Conservation (phyloP, 1,140 invertebrate species). For the Drosophila aff. region DNA sequence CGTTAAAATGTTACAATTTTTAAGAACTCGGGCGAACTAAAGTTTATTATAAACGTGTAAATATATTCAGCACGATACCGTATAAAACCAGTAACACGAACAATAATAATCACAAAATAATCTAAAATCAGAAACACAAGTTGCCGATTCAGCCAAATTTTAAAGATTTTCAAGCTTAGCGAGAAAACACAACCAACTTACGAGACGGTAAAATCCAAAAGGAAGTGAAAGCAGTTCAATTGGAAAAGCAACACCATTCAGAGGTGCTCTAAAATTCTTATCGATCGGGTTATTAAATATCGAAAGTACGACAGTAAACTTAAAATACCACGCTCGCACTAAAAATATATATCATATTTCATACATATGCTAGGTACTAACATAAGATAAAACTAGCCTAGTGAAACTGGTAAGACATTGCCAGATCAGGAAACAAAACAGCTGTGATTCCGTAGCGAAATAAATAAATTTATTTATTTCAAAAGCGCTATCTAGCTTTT, state of each 20-base stretch:
- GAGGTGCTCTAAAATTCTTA: not conserved
- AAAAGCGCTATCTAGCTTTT: too few species aligned
- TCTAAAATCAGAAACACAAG: not conserved
- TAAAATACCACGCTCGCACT: not conserved
- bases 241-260: not conserved
- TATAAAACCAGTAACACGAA: constrained; percentile 10
- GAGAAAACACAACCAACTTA: constrained; percentile 15
- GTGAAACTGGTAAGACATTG: too few species aligned
- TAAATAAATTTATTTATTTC: too few species aligned
- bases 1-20: not conserved
- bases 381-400: too few species aligned
- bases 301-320: not conserved
- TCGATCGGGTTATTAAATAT: not conserved
- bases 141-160: not conserved
- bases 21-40: not conserved
- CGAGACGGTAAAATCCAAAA: constrained; percentile 14
- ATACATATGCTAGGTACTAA: too few species aligned
- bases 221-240: not conserved
- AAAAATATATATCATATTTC: not conserved
- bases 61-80: constrained; percentile 56
- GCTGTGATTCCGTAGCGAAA: too few species aligned
- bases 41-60: not conserved
- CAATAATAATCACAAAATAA: too few species aligned
- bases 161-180: not conserved
- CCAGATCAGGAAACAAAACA: too few species aligned